Evolutionary conservation across 2,888 invertebrate species (phyloP), one percentile per base, ranked within the genome.

Genomic region (Hoplodrina ambigua): DNA sequence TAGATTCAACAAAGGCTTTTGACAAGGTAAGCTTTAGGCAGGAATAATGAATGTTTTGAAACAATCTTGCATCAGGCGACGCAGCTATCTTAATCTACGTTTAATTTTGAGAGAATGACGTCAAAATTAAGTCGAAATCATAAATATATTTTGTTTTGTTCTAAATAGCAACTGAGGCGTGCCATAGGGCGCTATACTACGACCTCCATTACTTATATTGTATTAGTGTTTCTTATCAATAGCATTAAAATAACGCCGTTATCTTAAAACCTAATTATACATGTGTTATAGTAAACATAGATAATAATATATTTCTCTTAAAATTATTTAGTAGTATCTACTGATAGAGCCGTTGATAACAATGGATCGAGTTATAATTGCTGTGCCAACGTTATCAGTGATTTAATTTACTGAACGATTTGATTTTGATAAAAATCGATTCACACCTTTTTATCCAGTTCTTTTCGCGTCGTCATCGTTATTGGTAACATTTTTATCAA

Each of bases 261-360:
- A 80, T 78, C 80, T 58, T 72, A 56, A 75, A 75, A 55, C 64
- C 67, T 70, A 59, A 80, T 67, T 64, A 62, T 59, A 56, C 61
- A 56, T 17, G 61, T 67, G 46, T 49, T 55, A 66, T 63, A 79
- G 71, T 75, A 75, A 78, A 78, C 62, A 77, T 67, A 65, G 68
- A 69, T 74, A 81, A 60, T 66, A 57, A 55, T 59, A 54, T 78
- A 78, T 67, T 61, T 64, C 49, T 69, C 73, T 53, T 61, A 37
- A 72, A 76, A 49, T 58, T 64, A 67, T 57, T 70, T 68, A 69
- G 37, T 37, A 37, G 37, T 37, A 56, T 66, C 60, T 66, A 19
- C 19, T 59, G 78, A 70, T 74, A 68, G 53, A 33, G n/a, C 13
- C 10, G 17, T 50, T 8, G 66, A 64, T 72, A 58, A 56, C 50